These are phyloP conservation scores for Rhinichthys osculus DNA, from an alignment of 2,797 vertebrate genomes.

Conservation along the genomic window DNA sequence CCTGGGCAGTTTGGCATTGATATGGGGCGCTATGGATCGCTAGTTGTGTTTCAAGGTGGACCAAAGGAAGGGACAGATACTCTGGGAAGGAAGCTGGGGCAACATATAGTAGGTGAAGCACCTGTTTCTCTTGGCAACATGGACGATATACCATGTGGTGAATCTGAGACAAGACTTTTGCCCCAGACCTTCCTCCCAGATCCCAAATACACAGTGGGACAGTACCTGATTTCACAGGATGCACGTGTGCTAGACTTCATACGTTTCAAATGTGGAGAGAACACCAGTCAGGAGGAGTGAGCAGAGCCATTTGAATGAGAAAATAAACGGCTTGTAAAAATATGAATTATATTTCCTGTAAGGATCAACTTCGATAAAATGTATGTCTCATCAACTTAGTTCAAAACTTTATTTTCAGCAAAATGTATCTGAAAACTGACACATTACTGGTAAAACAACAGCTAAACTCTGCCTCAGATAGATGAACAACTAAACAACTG, in stretches of 20 bases:
- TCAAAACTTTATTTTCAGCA: neutral
- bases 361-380: neutral
- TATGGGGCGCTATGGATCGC: constrained; percentile 87
- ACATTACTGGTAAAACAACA: neutral
- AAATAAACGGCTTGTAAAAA: neutral
- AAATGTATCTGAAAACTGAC: neutral
- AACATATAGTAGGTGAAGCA: constrained; percentile 90
- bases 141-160: constrained; percentile 84
- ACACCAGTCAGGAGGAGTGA: constrained; percentile 65
- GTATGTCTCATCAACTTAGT: neutral
- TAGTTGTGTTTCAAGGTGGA: constrained; percentile 83
- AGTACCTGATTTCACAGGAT: constrained; percentile 81
- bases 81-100: constrained; percentile 85
- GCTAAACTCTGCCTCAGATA: neutral
- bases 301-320: neutral
- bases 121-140: constrained; percentile 84
- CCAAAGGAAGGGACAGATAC: constrained; percentile 72
- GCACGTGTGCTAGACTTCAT: constrained; percentile 87
- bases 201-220: constrained; percentile 84
- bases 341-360: neutral
- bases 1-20: constrained; percentile 70
- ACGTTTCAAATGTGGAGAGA: constrained; percentile 88
- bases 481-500: neutral
- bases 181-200: constrained; percentile 86
- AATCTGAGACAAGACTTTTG: constrained; percentile 86